Evolutionary conservation across 2,797 vertebrate species (phyloP).

Genomic region (Macrochelys suwanniensis): DNA sequence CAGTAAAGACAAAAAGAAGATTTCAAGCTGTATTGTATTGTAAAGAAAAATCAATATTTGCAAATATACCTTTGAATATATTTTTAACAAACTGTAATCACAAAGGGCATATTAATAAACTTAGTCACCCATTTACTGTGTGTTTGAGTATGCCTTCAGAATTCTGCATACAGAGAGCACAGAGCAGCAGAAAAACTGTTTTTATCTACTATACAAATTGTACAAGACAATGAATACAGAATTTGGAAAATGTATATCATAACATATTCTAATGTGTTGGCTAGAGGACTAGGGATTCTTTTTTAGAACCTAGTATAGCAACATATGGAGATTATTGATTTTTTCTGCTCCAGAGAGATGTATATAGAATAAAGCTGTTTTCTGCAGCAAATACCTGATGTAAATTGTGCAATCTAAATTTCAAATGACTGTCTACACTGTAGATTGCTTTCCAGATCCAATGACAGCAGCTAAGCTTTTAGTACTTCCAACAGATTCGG

Average conservation of each 20-base stretch:
- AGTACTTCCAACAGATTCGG: background rate
- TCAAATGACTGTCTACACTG: background rate
- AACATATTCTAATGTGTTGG: background rate
- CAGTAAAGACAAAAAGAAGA: constrained; percentile 10
- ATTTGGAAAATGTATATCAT: background rate
- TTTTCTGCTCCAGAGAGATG: background rate
- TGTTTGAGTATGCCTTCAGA: too few species aligned
- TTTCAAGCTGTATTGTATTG: background rate
- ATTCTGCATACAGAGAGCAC: background rate
- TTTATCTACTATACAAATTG: fast-evolving
- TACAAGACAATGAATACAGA: fast-evolving
- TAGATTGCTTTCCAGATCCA: background rate
- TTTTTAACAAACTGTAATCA: background rate
- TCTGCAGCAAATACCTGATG: background rate
- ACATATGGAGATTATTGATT: background rate
- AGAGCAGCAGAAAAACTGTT: background rate
- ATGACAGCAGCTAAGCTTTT: background rate
- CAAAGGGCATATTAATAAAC: background rate
- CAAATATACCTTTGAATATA: background rate
- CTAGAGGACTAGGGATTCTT: background rate
- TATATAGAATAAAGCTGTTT: background rate
- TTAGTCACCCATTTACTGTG: too few species aligned
- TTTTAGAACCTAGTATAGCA: background rate
- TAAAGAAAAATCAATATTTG: background rate
- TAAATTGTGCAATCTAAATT: background rate